Percentiles rank a stretch among this genome's conserved stretches.
Conservation (phyloP, 2,113 vertebrate genomes). For the Aphelocoma coerulescens region DNA sequence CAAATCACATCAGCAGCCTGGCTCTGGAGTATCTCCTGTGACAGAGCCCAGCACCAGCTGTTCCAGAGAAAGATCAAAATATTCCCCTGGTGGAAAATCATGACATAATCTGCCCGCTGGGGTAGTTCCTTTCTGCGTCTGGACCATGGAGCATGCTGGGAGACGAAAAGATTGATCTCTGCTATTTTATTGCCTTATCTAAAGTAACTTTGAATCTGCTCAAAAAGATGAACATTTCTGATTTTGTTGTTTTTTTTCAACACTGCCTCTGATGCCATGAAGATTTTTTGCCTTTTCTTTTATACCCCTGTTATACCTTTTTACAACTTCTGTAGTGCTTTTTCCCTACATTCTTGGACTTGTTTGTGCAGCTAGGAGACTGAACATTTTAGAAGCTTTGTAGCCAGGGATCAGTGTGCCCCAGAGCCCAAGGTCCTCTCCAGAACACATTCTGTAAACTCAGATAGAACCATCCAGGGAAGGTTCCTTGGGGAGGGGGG, state of each 20-base stretch:
- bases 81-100: background rate
- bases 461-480: too few species aligned
- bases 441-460: too few species aligned
- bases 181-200: slow-evolving; percentile 12
- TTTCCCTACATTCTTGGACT: too few species aligned
- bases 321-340: too few species aligned
- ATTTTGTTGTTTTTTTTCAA: background rate
- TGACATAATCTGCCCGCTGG: background rate
- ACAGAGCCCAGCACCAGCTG: slow-evolving; percentile 17
- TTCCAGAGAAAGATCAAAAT: slow-evolving; percentile 4
- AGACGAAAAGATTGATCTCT: background rate
- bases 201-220: background rate
- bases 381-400: too few species aligned
- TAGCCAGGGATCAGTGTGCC: too few species aligned
- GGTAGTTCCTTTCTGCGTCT: background rate
- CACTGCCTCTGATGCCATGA: background rate
- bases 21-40: background rate
- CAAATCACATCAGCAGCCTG: background rate
- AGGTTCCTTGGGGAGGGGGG: too few species aligned
- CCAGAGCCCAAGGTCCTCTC: too few species aligned
- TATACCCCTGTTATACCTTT: too few species aligned
- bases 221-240: background rate
- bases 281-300: too few species aligned
- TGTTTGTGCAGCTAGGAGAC: too few species aligned
- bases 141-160: background rate